A percentile compares a stretch with the other conserved stretches of the same genome.
Evolutionary conservation across 2,797 vertebrate species (phyloP).

Genomic region (Psittacula echo): DNA sequence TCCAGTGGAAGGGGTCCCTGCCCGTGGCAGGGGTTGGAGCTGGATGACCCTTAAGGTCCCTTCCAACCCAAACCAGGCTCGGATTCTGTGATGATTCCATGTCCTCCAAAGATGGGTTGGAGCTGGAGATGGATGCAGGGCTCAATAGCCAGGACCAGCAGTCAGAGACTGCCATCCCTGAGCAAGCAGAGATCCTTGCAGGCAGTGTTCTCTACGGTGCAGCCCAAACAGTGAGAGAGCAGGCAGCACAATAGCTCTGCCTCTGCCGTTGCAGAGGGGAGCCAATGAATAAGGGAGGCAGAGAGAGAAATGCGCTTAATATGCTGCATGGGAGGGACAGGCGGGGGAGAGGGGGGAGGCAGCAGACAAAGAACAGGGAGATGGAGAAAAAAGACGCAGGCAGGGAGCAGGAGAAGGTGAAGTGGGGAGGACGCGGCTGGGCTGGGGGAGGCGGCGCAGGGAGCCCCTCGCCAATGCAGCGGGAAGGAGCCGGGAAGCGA

Average conservation of each 20-base stretch:
- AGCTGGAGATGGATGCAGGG: background rate
- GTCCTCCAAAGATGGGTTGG: background rate
- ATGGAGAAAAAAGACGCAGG: constrained; percentile 5
- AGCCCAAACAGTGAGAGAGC: background rate
- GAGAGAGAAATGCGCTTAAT: background rate
- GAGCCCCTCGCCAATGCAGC: background rate
- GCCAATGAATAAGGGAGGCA: constrained; percentile 33
- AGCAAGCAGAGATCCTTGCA: background rate
- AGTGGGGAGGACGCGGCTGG: background rate
- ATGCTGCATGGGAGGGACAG: constrained; percentile 52
- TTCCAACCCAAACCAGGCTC: background rate
- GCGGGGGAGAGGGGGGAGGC: background rate
- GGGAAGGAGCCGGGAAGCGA: background rate
- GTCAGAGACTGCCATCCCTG: background rate
- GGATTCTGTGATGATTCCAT: background rate
- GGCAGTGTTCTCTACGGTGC: background rate
- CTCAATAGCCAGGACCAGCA: accelerated
- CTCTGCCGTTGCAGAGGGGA: background rate
- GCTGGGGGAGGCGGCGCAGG: background rate
- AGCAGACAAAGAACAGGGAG: constrained; percentile 62
- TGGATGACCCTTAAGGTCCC: background rate
- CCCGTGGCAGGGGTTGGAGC: accelerated
- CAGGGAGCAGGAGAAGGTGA: constrained; percentile 28
- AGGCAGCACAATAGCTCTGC: constrained; percentile 13
- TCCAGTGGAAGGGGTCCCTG: background rate